Percentiles rank a stretch among this genome's conserved stretches.
These are phyloP conservation scores for Pristionchus entomophagus DNA, from an alignment of 2,888 invertebrate genomes.

Conservation along the genomic window DNA sequence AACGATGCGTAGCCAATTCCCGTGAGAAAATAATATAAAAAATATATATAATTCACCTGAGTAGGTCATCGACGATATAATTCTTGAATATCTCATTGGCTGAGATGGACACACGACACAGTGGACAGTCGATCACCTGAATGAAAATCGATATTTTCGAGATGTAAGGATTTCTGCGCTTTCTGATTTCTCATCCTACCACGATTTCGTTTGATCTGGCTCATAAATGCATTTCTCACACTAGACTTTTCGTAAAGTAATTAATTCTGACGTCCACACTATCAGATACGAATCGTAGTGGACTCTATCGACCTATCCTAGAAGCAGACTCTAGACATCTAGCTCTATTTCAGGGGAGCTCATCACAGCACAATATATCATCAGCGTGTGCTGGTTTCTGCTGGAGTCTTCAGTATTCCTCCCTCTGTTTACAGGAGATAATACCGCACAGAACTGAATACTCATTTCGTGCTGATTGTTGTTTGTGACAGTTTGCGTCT, in stretches of 20 bases:
- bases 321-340: neutral
- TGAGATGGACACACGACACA: conserved; percentile 39
- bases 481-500: neutral
- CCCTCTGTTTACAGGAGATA: neutral
- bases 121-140: conserved; percentile 40
- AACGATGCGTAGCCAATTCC: too few relatives aligned
- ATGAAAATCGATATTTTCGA: neutral
- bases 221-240: neutral
- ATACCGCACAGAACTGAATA: too few relatives aligned
- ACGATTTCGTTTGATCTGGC: neutral
- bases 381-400: neutral
- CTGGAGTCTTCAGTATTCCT: neutral
- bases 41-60: conserved; percentile 17
- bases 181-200: neutral
- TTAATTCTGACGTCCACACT: too few relatives aligned
- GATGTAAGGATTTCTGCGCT: neutral
- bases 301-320: neutral
- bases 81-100: conserved; percentile 30
- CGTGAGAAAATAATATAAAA: neutral
- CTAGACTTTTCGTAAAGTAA: neutral
- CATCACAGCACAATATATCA: neutral
- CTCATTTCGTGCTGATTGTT: neutral
- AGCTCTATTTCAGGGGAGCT: neutral
- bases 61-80: conserved; percentile 46
- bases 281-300: neutral